Percentiles rank a stretch among this genome's conserved stretches.
Evolutionary conservation across 92 coral and sea anemone genomes (phyloP).

Genomic region (Epizoanthus scotinus): DNA sequence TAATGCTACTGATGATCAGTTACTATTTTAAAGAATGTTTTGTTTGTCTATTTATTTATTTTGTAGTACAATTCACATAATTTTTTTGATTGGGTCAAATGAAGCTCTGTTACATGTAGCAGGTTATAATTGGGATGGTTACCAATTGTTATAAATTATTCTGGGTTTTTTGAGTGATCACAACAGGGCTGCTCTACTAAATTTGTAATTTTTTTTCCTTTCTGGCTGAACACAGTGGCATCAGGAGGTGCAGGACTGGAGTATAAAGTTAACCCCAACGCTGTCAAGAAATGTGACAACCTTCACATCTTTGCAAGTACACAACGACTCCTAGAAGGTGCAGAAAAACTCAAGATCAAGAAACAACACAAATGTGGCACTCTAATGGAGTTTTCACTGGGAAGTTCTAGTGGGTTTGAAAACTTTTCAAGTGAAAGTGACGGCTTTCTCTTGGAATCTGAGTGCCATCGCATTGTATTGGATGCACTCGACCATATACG

Average conservation of each 20-base stretch:
- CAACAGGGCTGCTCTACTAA: too few relatives aligned
- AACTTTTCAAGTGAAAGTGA: conserved; percentile 67
- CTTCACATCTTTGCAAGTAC: conserved; percentile 81
- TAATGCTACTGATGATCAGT: too few relatives aligned
- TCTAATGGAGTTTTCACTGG: conserved; percentile 76
- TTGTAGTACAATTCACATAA: too few relatives aligned
- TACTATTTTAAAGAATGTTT: too few relatives aligned
- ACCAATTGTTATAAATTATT: too few relatives aligned
- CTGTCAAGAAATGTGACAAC: conserved; percentile 85
- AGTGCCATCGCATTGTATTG: conserved; percentile 68
- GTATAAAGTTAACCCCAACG: conserved; percentile 67
- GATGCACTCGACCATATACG: conserved; percentile 74
- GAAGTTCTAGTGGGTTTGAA: conserved; percentile 68
- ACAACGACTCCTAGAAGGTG: conserved; percentile 81
- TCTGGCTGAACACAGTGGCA: conserved; percentile 50
- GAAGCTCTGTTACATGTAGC: too few relatives aligned
- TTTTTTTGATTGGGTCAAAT: too few relatives aligned
- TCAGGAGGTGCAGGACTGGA: conserved; percentile 89
- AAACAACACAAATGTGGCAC: conserved; percentile 79
- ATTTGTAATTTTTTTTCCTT: too few relatives aligned
- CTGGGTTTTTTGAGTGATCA: too few relatives aligned
- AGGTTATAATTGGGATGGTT: too few relatives aligned
- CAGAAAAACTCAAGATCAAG: conserved; percentile 81
- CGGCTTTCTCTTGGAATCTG: conserved; percentile 76
- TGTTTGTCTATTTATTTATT: too few relatives aligned